A percentile compares a stretch with the other conserved stretches of the same genome.
These are phyloP conservation scores for Timema podura DNA, from an alignment of 2,888 invertebrate species.

Conservation along the genomic window DNA sequence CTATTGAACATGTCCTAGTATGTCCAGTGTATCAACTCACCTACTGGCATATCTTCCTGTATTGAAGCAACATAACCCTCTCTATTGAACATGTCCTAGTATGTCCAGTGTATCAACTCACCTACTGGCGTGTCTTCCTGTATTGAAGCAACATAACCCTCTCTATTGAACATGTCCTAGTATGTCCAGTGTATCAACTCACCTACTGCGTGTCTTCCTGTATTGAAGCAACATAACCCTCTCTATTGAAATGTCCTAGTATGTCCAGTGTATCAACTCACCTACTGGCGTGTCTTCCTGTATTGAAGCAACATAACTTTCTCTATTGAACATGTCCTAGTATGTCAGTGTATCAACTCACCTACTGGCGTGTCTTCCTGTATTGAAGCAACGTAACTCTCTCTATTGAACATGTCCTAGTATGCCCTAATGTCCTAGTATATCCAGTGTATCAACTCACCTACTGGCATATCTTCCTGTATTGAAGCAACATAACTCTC, in stretches of 20 bases:
- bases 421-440: too few relatives aligned
- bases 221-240: conserved; percentile 69
- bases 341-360: conserved; percentile 39
- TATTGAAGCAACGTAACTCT: conserved; percentile 69
- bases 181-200: background rate
- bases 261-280: conserved; percentile 36
- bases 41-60: conserved; percentile 74
- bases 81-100: conserved; percentile 56
- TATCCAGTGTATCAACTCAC: conserved; percentile 46
- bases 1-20: conserved; percentile 56
- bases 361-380: conserved; percentile 78
- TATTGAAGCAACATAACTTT: conserved; percentile 69
- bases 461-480: conserved; percentile 74
- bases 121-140: conserved; percentile 78
- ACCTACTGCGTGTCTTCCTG: conserved; percentile 79
- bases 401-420: conserved; percentile 56
- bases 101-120: conserved; percentile 34
- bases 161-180: conserved; percentile 57
- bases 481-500: conserved; percentile 70
- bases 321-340: too few relatives aligned
- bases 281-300: conserved; percentile 78
- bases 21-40: conserved; percentile 42
- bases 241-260: conserved; percentile 56
- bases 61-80: conserved; percentile 70
- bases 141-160: conserved; percentile 69